Base-by-base conservation (phyloP, 2,113 vertebrate genomes). In the Butorides virescens region DNA sequence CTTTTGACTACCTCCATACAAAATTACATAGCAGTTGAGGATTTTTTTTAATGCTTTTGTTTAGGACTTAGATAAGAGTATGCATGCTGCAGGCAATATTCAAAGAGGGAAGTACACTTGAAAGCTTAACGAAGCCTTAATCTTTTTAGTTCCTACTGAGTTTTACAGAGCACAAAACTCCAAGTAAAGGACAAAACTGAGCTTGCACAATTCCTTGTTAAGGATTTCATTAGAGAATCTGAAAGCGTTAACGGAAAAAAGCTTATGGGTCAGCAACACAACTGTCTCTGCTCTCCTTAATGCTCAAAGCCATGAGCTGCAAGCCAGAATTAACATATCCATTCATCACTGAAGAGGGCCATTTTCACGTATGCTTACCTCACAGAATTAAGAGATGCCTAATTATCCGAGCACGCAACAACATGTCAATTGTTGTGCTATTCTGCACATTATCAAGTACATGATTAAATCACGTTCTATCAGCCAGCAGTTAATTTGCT, bases 341-440 rank as follows among this genome's bases (percentile, higher is more conserved):
- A 78, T 37, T 42, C 25, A 56, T 5, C 25, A 71, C 39, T 44
- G 32, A 65, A 89, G 2, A 15, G 13, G 21, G 16, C 37, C 2
- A 25, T 72, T 2, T 56, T 67, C 53, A 55, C 5, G 26, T 32
- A 75, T 52, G 5, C 0, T 50, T 55, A 86, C 1, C 2, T 0
- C 75, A 9, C 22, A 81, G 29, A 82, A 56, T 56, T 74, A 85
- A 75, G 52, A 73, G 30, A 62, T 26, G 29, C 9, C 11, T 20
- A 59, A 91, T 74, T 78, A 89, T 53, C n/a, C 65, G 77, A 77
- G 44, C 50, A 79, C 34, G 29, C 22, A 46, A 81, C 52, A 47
- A 62, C 0, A 1, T 34, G 13, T n/a, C n/a, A 46, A 3, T 6
- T 46, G 30, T 55, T 75, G 21, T 66, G 18, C 59, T 56, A 18